Conservation (phyloP, 64 coral and sea anemone species). For the Actinia equina region DNA sequence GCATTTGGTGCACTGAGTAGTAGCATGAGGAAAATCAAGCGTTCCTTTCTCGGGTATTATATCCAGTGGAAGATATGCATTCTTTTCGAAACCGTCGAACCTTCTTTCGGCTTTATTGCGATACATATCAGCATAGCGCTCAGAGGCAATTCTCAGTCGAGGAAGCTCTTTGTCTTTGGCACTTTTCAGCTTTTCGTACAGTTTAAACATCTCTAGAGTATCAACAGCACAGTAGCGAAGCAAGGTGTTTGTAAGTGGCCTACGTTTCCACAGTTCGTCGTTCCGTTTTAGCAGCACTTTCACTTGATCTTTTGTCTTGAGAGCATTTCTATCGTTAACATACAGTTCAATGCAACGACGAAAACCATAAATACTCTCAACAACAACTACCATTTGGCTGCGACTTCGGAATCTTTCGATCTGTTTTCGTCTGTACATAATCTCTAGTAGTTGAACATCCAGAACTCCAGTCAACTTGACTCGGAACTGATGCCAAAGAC, state of each 20-base stretch:
- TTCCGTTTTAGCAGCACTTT: background rate
- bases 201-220: constrained; percentile 41
- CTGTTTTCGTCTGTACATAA: constrained; percentile 35
- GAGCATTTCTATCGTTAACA: constrained; percentile 10
- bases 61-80: no score
- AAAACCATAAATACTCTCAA: constrained; percentile 50
- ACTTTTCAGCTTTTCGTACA: constrained; percentile 49
- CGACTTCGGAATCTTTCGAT: no score
- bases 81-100: constrained; percentile 59
- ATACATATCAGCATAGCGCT: constrained; percentile 63
- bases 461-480: constrained; percentile 54
- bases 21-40: no score
- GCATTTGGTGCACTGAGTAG: constrained; percentile 4
- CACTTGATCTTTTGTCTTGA: constrained; percentile 34
- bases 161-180: background rate
- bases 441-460: constrained; percentile 70
- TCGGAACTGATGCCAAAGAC: constrained; percentile 53
- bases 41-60: no score
- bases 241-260: constrained; percentile 22
- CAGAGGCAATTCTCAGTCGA: constrained; percentile 55
- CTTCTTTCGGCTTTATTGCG: constrained; percentile 34
- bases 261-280: constrained; percentile 24
- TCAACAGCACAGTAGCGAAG: constrained; percentile 52
- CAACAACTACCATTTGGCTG: constrained; percentile 4
- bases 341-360: constrained; percentile 39